Conservation (phyloP, 2,797 vertebrate genomes). For the Okamejei kenojei region DNA sequence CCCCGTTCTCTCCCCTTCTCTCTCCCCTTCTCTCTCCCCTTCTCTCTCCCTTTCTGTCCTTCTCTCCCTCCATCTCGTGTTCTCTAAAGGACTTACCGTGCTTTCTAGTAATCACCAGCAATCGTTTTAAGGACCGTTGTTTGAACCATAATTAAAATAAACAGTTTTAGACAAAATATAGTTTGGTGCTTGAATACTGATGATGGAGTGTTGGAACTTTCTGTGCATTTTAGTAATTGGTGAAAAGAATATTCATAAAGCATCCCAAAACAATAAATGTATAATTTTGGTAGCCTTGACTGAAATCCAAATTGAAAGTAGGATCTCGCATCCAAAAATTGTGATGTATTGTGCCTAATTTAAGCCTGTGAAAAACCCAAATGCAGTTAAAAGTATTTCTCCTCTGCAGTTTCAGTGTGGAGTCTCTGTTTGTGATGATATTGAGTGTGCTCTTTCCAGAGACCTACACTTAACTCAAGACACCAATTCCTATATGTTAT, state of each 20-base stretch:
- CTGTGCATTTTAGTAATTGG: neutral
- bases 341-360: too few species aligned
- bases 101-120: neutral
- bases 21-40: too few species aligned
- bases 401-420: neutral
- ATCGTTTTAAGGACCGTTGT: neutral
- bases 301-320: neutral
- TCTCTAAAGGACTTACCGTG: too few species aligned
- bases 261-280: neutral
- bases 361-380: neutral
- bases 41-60: too few species aligned
- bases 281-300: neutral
- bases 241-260: neutral
- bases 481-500: too few species aligned
- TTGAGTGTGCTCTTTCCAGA: too few species aligned
- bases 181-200: neutral
- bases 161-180: neutral
- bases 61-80: too few species aligned
- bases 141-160: neutral
- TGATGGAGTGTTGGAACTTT: neutral
- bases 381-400: too few species aligned
- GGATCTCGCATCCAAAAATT: neutral
- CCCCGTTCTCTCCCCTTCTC: too few species aligned
- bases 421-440: too few species aligned
- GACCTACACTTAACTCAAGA: too few species aligned